A percentile compares a stretch with the other conserved stretches of the same genome.
Conservation (phyloP, 2,797 vertebrate species). For the Danio jaintianensis region DNA sequence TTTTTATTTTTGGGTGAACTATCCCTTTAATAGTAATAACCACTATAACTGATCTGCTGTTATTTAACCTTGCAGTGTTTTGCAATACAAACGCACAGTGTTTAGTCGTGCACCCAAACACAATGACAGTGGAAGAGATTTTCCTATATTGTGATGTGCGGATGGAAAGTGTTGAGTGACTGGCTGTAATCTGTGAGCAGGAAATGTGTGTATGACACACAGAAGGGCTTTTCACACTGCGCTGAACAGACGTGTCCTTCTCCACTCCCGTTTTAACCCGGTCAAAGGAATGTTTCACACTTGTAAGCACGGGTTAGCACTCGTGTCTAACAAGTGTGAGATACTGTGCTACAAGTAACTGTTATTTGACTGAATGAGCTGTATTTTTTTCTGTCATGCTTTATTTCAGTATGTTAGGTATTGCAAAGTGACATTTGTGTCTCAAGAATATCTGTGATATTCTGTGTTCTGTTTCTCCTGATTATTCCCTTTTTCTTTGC, state of each 20-base stretch:
- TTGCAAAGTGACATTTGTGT: too few relatives aligned
- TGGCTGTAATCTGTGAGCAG: constrained; percentile 34
- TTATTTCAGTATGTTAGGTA: neutral
- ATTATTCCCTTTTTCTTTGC: too few relatives aligned
- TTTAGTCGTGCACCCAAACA: constrained; percentile 19
- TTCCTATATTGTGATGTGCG: constrained; percentile 25
- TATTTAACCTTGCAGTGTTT: neutral
- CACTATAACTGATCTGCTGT: neutral
- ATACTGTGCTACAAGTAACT: neutral
- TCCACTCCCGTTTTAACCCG: neutral
- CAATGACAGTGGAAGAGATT: constrained; percentile 7
- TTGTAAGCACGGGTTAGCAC: neutral
- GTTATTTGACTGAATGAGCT: neutral
- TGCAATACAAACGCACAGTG: neutral
- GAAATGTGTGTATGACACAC: neutral
- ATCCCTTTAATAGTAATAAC: neutral
- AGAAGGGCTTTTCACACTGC: neutral
- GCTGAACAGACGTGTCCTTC: too few relatives aligned
- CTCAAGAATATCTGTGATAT: too few relatives aligned
- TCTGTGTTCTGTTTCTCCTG: too few relatives aligned
- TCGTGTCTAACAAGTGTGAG: neutral
- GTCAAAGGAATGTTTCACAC: neutral
- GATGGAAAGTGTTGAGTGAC: neutral
- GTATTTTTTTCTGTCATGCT: neutral
- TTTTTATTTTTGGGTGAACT: neutral